Base-by-base conservation (phyloP, 2,797 vertebrate species). In the Amblyraja radiata region DNA sequence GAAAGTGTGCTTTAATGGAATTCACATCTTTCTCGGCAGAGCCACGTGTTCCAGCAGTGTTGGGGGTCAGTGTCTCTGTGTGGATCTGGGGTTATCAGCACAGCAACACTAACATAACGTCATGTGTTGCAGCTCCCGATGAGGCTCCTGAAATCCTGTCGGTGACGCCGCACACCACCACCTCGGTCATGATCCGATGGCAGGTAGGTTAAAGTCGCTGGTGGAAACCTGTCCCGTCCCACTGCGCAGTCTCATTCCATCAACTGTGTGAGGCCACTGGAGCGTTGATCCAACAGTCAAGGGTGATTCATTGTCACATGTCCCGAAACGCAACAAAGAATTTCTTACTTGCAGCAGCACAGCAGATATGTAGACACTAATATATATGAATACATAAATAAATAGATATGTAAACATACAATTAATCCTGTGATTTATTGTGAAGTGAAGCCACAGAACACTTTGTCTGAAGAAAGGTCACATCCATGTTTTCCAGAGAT, bases 181-280 rank as follows among this genome's bases (percentile, higher is more conserved):
- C 98, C 0, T 99, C 99, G 0, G 98, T 99, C 95, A 96, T 99
- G 93, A 98, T 99, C 96, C 97, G 97, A 94, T 99, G 98, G 98
- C 97, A 99, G 98, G 99, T 99, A 96, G 88, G 74, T 73, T 46
- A 8, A n/a, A 36, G 39, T 14, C 21, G n/a, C 23, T 61, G 32
- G 54, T 2, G n/a, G 73, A 5, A 68, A 63, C 23, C 77, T 58
- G 23, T 36, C 13, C 11, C 21, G 10, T 90, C n/a, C 36, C 63
- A n/a, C 58, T 46, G 65, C 21, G 63, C n/a, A 0, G 21, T 39
- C 46, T 68, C 14, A 81, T 18, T 39, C 21, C 23, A 73, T 11
- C 10, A 32, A 58, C 14, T n/a, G 61, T 18, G 68, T 25, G 10
- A 25, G 7, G n/a, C 65, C 36, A 71, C 16, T 23, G 1, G 10